Percentiles rank a stretch among this genome's conserved stretches.
Conservation (phyloP, 2,888 invertebrate genomes). For the Eledone cirrhosa region DNA sequence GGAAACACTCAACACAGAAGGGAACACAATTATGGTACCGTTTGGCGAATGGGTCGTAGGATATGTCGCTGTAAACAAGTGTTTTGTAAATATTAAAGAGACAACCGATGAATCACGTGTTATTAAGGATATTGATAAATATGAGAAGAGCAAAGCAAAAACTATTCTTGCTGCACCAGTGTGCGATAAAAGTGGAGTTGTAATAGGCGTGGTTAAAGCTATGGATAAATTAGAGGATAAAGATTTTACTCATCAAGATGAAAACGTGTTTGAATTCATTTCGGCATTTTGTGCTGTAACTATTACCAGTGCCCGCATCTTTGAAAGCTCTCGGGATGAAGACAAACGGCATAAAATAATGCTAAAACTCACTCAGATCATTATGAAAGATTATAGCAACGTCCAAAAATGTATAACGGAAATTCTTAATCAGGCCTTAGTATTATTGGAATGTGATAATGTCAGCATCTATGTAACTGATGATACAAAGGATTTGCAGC, state of each 20-base stretch:
- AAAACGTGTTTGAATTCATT: slow-evolving; percentile 90
- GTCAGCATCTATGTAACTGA: slow-evolving; percentile 80
- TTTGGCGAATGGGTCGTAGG: slow-evolving; percentile 94
- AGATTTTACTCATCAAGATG: slow-evolving; percentile 87
- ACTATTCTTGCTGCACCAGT: no score
- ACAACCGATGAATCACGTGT: no score
- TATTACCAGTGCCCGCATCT: slow-evolving; percentile 92
- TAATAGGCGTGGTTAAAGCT: slow-evolving; percentile 96
- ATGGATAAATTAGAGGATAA: slow-evolving; percentile 92
- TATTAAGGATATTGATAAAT: no score
- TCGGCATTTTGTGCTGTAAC: slow-evolving; percentile 95
- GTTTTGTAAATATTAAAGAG: slow-evolving; percentile 87
- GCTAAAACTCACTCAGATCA: slow-evolving; percentile 86
- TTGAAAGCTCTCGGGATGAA: slow-evolving; percentile 91
- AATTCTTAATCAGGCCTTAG: slow-evolving; percentile 93
- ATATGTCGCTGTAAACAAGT: slow-evolving; percentile 86
- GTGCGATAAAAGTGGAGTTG: no score
- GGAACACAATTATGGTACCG: slow-evolving; percentile 72
- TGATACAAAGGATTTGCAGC: not conserved
- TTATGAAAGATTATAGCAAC: slow-evolving; percentile 93
- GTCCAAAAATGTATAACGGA: slow-evolving; percentile 90
- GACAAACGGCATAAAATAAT: slow-evolving; percentile 89
- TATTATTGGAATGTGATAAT: slow-evolving; percentile 86
- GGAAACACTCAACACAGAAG: slow-evolving; percentile 39
- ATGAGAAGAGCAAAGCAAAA: no score